Base-by-base conservation (phyloP, 2,797 vertebrate species). In the Falco biarmicus region DNA sequence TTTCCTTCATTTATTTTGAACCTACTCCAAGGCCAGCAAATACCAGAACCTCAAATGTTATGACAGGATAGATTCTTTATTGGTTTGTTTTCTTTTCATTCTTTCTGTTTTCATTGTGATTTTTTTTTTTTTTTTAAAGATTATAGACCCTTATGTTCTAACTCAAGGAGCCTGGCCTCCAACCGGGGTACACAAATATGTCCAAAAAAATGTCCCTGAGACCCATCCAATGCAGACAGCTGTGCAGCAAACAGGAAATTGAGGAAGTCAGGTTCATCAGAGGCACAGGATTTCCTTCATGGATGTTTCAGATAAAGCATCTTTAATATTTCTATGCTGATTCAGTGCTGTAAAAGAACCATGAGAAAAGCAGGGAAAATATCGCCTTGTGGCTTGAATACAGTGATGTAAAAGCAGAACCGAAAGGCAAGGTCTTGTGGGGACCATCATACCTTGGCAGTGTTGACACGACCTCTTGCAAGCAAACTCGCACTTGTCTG, bases 41-140 rank as follows among this genome's bases (percentile, higher is more conserved):
- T 98, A 97, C 98, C 96, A 97, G 98, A 98, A 98, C 96, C 97
- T 97, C 97, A 97, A 97, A 96, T 98, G 98, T 99, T 99, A 98
- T 98, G 98, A 98, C 98, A 98, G 98, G 98, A 98, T 98, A 98
- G 98, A 96, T 97, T 98, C 98, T 98, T 99, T 99, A 98, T 99
- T 99, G 98, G 98, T 98, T 98, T 99, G 98, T 99, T 99, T 99
- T 99, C 98, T 98, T 99, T 99, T 99, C 98, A 98, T 99, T 98
- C 98, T 97, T 98, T 98, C 97, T 98, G 98, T 98, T 98, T 98
- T 98, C 92, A 96, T 96, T 98, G 93, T 95, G 97, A 98, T 96
- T 97, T 97, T 94, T 97, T 97, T 97, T 97, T 97, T 96, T 89
- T 90, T 70, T 89, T 83, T 94, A 71, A 97, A 85, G 59, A 98